Evolutionary conservation across 2,888 invertebrate species (phyloP).

Genomic region (Creontiades dilutus): DNA sequence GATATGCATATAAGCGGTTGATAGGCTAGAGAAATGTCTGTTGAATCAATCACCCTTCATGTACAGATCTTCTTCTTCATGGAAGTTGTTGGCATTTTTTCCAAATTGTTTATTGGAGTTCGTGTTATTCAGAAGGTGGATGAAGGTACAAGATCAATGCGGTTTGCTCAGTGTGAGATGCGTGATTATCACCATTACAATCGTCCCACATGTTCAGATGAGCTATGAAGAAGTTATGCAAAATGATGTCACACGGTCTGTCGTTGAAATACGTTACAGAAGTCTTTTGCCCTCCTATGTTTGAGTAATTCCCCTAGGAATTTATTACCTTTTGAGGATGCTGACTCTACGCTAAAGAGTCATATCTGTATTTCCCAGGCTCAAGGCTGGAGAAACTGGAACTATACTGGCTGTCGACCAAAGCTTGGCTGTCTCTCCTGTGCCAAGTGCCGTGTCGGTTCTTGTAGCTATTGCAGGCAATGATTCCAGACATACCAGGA

Average conservation of each 20-base stretch:
- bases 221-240: not conserved
- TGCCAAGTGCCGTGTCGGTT: slow-evolving; percentile 81
- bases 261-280: too few relatives aligned
- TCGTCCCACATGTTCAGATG: not conserved
- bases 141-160: too few relatives aligned
- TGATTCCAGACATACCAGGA: slow-evolving; percentile 87
- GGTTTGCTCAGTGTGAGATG: too few relatives aligned
- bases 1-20: too few relatives aligned
- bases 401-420: slow-evolving; percentile 70
- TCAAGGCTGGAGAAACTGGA: slow-evolving; percentile 71
- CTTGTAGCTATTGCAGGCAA: slow-evolving; percentile 88
- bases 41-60: too few relatives aligned
- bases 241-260: not conserved
- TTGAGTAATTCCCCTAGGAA: not conserved
- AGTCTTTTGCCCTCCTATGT: not conserved
- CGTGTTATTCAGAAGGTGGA: too few relatives aligned
- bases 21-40: too few relatives aligned
- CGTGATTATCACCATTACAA: not conserved
- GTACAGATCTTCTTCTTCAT: too few relatives aligned
- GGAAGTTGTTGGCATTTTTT: too few relatives aligned
- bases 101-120: too few relatives aligned
- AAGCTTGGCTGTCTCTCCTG: slow-evolving; percentile 76
- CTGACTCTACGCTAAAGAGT: slow-evolving; percentile 60
- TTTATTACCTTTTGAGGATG: not conserved
- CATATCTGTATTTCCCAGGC: slow-evolving; percentile 65